A percentile compares a stretch with the other conserved stretches of the same genome.
These are phyloP conservation scores for Cataglyphis rosenhaueri DNA, from an alignment of 2,888 invertebrate genomes.

Conservation along the genomic window DNA sequence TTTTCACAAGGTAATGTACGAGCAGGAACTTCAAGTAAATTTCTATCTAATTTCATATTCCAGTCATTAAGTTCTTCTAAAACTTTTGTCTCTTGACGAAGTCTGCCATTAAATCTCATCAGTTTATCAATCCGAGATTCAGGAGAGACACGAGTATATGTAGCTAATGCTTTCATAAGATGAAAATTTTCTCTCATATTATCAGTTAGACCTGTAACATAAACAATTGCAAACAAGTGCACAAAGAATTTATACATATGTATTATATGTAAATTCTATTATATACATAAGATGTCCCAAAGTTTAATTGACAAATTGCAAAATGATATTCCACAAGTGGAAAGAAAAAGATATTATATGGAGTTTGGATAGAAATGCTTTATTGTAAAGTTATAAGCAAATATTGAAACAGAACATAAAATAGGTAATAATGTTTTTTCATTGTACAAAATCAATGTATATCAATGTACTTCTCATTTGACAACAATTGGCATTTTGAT, in stretches of 20 bases:
- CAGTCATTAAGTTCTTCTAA: conserved; percentile 89
- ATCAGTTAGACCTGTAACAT: conserved; percentile 87
- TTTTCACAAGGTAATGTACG: conserved; percentile 89
- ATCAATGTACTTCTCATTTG: too few relatives aligned
- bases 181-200: conserved; percentile 88
- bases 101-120: conserved; percentile 88
- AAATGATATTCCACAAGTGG: too few relatives aligned
- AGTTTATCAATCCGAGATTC: conserved; percentile 89
- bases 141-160: conserved; percentile 92
- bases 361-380: too few relatives aligned
- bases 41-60: conserved; percentile 89
- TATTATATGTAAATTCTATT: too few relatives aligned
- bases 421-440: too few relatives aligned
- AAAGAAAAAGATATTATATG: too few relatives aligned
- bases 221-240: not conserved
- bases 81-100: conserved; percentile 86
- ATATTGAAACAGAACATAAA: too few relatives aligned
- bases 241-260: not conserved
- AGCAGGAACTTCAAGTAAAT: conserved; percentile 89
- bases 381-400: too few relatives aligned
- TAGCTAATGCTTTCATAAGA: conserved; percentile 90
- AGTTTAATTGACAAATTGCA: too few relatives aligned
- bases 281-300: too few relatives aligned
- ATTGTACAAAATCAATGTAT: too few relatives aligned
- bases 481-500: too few relatives aligned